Evolutionary conservation across 2,888 invertebrate species (phyloP).

Genomic region (Oxycera nigricornis): DNA sequence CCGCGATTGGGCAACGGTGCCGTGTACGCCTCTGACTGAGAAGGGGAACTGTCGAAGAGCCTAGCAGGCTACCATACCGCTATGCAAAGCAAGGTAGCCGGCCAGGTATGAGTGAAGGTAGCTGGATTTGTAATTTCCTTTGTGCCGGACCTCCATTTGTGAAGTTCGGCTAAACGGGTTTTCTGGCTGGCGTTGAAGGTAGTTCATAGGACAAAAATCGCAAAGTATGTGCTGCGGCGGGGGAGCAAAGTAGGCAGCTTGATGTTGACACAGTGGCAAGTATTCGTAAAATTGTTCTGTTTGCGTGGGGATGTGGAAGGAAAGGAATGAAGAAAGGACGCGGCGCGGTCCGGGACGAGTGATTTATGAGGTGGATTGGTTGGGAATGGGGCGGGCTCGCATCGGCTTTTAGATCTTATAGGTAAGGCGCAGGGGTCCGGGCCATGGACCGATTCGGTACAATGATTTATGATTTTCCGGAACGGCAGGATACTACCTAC

Average conservation of each 20-base stretch:
- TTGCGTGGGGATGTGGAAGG: conserved; percentile 7
- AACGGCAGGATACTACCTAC: conserved; percentile 24
- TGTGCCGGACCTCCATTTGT: conserved; percentile 31
- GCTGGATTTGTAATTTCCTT: conserved; percentile 29
- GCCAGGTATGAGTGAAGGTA: conserved; percentile 22
- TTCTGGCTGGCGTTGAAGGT: background rate
- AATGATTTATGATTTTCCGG: conserved; percentile 37
- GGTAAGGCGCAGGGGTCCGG: background rate
- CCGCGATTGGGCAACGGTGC: background rate
- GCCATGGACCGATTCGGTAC: background rate
- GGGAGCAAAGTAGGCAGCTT: conserved; percentile 32
- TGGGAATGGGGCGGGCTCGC: background rate
- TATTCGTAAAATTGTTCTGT: background rate
- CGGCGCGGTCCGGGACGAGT: background rate
- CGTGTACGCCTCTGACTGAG: background rate
- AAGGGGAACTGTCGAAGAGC: background rate
- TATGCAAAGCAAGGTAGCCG: background rate
- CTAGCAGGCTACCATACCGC: background rate
- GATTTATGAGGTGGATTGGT: conserved; percentile 19
- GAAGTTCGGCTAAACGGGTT: conserved; percentile 12
- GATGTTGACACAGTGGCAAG: conserved; percentile 37
- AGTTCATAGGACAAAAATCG: background rate
- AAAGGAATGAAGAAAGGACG: too few relatives aligned
- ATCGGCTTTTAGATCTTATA: background rate
- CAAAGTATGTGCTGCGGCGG: background rate